These are phyloP conservation scores for Andricus curvator DNA, from an alignment of 2,888 invertebrate species.

Conservation along the genomic window DNA sequence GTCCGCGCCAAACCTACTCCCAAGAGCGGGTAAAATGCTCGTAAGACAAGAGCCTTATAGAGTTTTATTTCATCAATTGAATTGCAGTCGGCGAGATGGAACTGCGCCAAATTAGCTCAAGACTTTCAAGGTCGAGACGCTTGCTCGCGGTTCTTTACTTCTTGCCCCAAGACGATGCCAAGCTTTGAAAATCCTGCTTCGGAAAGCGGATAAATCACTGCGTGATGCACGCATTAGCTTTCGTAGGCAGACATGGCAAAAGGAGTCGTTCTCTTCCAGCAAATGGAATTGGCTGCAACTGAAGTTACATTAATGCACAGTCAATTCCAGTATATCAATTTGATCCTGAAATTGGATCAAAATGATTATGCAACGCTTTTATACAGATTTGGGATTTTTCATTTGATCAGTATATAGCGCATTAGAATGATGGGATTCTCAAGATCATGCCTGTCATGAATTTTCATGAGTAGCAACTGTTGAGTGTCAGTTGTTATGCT, in stretches of 20 bases:
- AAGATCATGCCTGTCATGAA: too few species aligned
- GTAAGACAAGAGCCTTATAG: constrained; percentile 15
- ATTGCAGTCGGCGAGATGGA: constrained; percentile 25
- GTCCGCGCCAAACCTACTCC: constrained; percentile 10
- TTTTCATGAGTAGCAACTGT: too few species aligned
- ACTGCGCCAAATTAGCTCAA: constrained; percentile 29
- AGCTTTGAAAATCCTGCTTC: constrained; percentile 21
- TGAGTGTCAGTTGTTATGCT: too few species aligned
- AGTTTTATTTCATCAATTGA: constrained; percentile 32
- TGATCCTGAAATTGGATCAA: too few species aligned
- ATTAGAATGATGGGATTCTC: too few species aligned
- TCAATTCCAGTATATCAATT: too few species aligned
- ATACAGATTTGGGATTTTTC: too few species aligned
- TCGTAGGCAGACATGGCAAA: background rate
- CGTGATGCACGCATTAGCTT: constrained; percentile 9
- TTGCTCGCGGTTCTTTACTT: constrained; percentile 15
- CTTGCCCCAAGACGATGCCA: background rate
- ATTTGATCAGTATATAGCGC: too few species aligned
- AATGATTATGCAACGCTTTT: too few species aligned
- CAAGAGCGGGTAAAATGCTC: constrained; percentile 1
- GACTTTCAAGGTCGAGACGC: constrained; percentile 24
- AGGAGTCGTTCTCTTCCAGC: background rate
- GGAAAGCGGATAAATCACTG: background rate
- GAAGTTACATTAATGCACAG: background rate
- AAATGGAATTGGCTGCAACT: constrained; percentile 21